Evolutionary conservation across 2,888 invertebrate genomes (phyloP).

Genomic region (Limnephilus lunatus): DNA sequence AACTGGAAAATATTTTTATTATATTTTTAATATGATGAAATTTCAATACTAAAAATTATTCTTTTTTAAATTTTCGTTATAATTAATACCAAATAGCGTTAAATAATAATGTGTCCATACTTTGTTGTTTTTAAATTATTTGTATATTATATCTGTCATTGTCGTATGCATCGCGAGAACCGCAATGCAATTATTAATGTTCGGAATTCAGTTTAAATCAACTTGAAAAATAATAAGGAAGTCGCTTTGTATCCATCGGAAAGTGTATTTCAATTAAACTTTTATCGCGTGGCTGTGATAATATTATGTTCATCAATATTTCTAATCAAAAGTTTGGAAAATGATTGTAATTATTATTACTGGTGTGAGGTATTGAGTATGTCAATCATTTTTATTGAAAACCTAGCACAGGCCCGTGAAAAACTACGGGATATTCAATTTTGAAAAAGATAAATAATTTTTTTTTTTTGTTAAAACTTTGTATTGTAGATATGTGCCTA

Average conservation of each 20-base stretch:
- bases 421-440: too few relatives aligned
- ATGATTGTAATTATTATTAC: too few relatives aligned
- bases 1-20: neutral
- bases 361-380: too few relatives aligned
- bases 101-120: neutral
- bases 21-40: too few relatives aligned
- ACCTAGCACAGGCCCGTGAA: too few relatives aligned
- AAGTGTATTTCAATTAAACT: neutral
- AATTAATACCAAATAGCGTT: neutral
- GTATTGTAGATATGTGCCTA: too few relatives aligned
- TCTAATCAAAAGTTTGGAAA: neutral
- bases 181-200: neutral
- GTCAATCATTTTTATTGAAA: too few relatives aligned
- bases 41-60: neutral
- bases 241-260: neutral
- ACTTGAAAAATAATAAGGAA: neutral
- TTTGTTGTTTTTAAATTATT: neutral
- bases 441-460: too few relatives aligned
- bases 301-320: neutral
- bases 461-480: too few relatives aligned
- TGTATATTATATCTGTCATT: too few relatives aligned
- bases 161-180: neutral
- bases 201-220: neutral
- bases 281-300: neutral
- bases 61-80: too few relatives aligned